Base-by-base conservation (phyloP, 2,888 invertebrate species). In the Brachynemurus nebulosus region DNA sequence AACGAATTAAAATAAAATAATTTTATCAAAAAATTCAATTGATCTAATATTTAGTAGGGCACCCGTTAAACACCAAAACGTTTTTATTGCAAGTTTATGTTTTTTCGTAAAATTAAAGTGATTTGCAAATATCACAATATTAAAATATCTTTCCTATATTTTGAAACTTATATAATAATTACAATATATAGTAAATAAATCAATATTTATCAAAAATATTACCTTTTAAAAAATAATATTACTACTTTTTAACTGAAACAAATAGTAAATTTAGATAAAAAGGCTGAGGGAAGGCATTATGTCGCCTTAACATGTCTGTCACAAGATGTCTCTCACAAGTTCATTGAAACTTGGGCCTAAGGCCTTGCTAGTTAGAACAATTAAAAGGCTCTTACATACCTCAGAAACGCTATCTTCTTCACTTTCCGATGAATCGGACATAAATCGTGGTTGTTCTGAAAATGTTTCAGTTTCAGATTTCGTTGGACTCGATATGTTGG, bases 331-430 rank as follows among this genome's bases (percentile, higher is more conserved):
- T 74, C 73, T 75, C 70, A 65, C 69, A 72, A 74, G 65, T 66
- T 67, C 74, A 73, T 72, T 63, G 64, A 61, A 47, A 63, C 62
- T 59, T 59, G 57, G 60, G 60, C 59, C 62, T 61, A 58, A 58
- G 59, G 61, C 59, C 52, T 53, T 55, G 50, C 52, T 48, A 50
- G 48, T 41, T 51, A 51, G 45, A 35, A 47, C 47, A 40, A 45
- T 45, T 52, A 57, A 51, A 53, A 52, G 50, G 39, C 40, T 44
- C 47, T 45, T 47, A 61, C 70, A 78, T 80, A 92, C 91, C 88
- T 91, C 91, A 61, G 90, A 91, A 66, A 88, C 88, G 70, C 91
- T 91, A 68, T 91, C 92, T 71, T 91, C 91, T 68, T 92, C 92
- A 68, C 90, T 91, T 74, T 89, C 91, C 61, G 91, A 91, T 67